Evolutionary conservation across 2,797 vertebrate genomes (phyloP), one percentile per base, ranked within the genome.

Genomic region (Momotus momota): DNA sequence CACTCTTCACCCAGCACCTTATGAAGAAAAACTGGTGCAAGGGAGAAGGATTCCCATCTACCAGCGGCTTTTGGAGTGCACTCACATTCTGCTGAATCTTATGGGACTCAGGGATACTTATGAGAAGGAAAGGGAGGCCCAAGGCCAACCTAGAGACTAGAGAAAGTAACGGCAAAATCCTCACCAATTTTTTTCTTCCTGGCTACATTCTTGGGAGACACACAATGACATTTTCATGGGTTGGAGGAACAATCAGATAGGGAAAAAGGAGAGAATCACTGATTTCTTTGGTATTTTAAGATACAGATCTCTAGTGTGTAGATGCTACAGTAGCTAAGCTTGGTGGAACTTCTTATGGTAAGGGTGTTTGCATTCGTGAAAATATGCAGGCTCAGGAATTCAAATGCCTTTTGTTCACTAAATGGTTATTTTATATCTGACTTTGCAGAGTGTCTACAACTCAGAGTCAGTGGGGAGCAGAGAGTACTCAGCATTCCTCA

Each of bases 401-500:
- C 55, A 81, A 75, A 75, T 49, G 33, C 1, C 31, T 73, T 70
- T 91, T 93, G 43, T 93, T 88, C 71, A 64, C 40, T 66, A 49
- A 60, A 81, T 73, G 0, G 67, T 73, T 75, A 52, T 69, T 86
- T 92, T 88, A 70, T 33, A 43, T 57, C 51, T 88, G 80, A 94
- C 78, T 88, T 67, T 94, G 40, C 41, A 77, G 48, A 80, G 79
- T 74, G 26, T 27, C 70, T 70, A 54, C 80, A 86, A 35, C 31
- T 75, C 2, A 2, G 7, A 86, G 46, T 55, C 70, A 71, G 62
- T 29, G 80, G 55, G 77, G 64, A 94, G 71, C 60, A 90, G 35
- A 80, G 41, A 48, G 70, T 90, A 77, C 35, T 81, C 65, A 49
- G 51, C 75, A 94, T 79, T 94, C 82, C 62, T 79, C 72, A 93